Evolutionary conservation across 2,888 invertebrate genomes (phyloP).

Genomic region (Punctoribates punctum): DNA sequence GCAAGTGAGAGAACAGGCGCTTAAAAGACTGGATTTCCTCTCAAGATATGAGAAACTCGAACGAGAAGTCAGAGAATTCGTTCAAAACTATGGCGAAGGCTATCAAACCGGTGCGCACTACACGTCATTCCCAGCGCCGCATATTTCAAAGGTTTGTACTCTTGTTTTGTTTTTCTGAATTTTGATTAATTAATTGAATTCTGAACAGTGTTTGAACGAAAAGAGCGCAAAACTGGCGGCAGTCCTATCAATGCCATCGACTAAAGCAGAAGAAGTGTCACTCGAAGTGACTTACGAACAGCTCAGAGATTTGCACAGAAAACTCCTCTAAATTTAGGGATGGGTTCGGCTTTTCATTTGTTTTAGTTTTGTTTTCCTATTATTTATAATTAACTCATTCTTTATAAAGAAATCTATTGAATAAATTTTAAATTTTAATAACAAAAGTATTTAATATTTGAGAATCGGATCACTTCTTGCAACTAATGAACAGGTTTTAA

Average conservation of each 20-base stretch:
- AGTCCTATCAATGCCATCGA: neutral
- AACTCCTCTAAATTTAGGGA: neutral
- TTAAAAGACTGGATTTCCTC: constrained; percentile 23
- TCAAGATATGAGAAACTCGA: constrained; percentile 36
- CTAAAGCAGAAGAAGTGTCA: neutral
- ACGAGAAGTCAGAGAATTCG: constrained; percentile 28
- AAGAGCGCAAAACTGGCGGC: constrained; percentile 26
- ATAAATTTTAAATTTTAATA: neutral
- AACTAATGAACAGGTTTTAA: no score
- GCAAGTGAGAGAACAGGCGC: constrained; percentile 27
- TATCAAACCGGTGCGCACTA: constrained; percentile 31
- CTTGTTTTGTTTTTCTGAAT: neutral
- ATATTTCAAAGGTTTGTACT: constrained; percentile 39
- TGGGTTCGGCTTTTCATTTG: neutral
- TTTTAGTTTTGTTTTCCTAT: neutral
- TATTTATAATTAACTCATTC: neutral
- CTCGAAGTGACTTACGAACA: constrained; percentile 25
- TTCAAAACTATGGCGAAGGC: constrained; percentile 30
- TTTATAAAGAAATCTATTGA: neutral
- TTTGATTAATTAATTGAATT: neutral
- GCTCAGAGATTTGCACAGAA: constrained; percentile 16
- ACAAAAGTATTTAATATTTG: neutral
- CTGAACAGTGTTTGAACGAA: constrained; percentile 14
- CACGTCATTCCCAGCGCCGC: constrained; percentile 40
- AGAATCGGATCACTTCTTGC: no score